Evolutionary conservation across 2,888 invertebrate genomes (phyloP), one percentile per base, ranked within the genome.

Genomic region (Parnassius orleans): DNA sequence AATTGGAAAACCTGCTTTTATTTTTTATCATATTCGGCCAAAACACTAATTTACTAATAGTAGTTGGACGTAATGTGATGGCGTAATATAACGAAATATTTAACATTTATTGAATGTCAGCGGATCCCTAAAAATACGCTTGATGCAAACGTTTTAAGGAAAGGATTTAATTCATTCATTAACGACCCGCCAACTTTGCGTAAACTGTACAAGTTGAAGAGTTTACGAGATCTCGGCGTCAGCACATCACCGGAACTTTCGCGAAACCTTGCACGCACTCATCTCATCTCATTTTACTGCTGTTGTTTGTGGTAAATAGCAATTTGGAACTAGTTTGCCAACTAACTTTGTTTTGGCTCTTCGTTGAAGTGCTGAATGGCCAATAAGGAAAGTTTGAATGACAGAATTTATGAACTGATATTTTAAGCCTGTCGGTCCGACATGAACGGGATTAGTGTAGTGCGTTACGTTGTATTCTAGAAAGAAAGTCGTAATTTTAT

Each of bases 301-400:
- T 83, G 86, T 87, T 88, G 88, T 87, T 87, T 85, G 84, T 72
- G 84, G 86, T 84, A 86, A 86, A 87, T 86, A 87, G 81, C 83
- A 84, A 87, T 87, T 89, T 85, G 78, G 78, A 82, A 80, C 81
- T 82, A 82, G 82, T 83, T 80, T 80, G 81, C 76, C 72, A 74
- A 78, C 77, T 76, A 80, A 80, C 72, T 86, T 81, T 72, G 71
- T 33, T 65, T 65, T 53, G 60, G 57, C 67, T 65, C 69, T 68
- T 71, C 69, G 72, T 72, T 74, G 68, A 68, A 68, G 68, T 66
- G 69, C 68, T 70, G 70, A 72, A 71, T 69, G 53, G 58, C 50
- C 54, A 46, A 54, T 54, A 15, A 63, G 53, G 33, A 14, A 63
- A 63, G 44, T 58, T 63, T 57, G 62, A 63, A 63, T 54, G 43